Percentiles rank a stretch among this genome's conserved stretches.
phyloP scores from a whole-genome alignment of 1,140 invertebrate genomes.

The Popillia japonica region DNA sequence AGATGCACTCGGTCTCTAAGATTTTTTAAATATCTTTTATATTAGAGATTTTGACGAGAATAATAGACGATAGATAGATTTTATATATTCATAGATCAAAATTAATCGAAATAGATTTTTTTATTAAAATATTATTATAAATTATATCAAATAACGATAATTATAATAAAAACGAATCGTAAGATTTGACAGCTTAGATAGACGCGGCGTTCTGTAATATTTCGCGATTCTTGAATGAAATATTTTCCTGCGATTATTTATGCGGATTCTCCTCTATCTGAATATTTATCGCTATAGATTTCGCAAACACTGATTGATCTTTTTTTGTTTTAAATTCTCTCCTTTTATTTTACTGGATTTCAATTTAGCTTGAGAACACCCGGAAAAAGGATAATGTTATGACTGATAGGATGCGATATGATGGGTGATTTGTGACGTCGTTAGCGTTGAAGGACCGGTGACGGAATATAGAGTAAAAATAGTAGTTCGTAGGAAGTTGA shows the following conservation, averaged over 20 bases:
- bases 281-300: background rate
- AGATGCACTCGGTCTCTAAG: conserved; percentile 1
- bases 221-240: background rate
- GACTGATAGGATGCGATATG: conserved; percentile 18
- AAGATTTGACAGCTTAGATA: conserved; percentile 45
- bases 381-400: conserved; percentile 39
- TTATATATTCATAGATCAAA: background rate
- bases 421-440: conserved; percentile 40
- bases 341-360: background rate
- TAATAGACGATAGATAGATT: conserved; percentile 8
- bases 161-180: conserved; percentile 1
- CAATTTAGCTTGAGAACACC: conserved; percentile 27
- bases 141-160: conserved; percentile 12
- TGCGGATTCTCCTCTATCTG: background rate
- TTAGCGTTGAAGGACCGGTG: conserved; percentile 48
- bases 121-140: conserved; percentile 11
- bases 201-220: conserved; percentile 39
- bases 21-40: background rate
- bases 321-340: background rate
- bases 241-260: background rate
- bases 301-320: too few relatives aligned
- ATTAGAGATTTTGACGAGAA: conserved; percentile 6
- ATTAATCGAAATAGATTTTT: conserved; percentile 1
- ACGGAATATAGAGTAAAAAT: conserved; percentile 43
- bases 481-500: conserved; percentile 48